phyloP scores from a whole-genome alignment of 2,797 vertebrate genomes.

The Clarias platycephalus region DNA sequence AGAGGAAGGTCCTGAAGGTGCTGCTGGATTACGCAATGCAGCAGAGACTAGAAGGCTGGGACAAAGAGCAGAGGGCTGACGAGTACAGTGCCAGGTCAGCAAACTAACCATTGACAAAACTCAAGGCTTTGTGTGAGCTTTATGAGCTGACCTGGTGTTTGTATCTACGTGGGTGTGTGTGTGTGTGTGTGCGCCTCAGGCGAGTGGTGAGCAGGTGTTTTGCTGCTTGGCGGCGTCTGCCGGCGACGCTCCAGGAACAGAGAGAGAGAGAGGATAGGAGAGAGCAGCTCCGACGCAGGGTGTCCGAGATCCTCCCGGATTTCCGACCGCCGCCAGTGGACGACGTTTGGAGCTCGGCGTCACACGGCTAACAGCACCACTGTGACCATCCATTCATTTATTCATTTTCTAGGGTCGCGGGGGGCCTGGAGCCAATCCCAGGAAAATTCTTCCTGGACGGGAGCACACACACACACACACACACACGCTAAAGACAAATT shows the following conservation, averaged over 20 bases:
- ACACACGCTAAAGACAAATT: too few relatives aligned
- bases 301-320: conserved; percentile 86
- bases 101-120: too few relatives aligned
- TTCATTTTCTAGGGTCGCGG: too few relatives aligned
- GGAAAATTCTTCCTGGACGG: too few relatives aligned
- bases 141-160: conserved; percentile 30
- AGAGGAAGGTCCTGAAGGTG: conserved; percentile 73
- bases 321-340: conserved; percentile 68
- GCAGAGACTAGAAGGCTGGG: conserved; percentile 69
- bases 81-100: conserved; percentile 79
- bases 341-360: conserved; percentile 28
- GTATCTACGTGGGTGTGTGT: not conserved
- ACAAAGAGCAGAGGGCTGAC: conserved; percentile 70
- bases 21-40: conserved; percentile 74
- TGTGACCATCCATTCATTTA: not conserved
- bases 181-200: conserved; percentile 67
- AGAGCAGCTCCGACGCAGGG: conserved; percentile 80
- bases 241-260: conserved; percentile 73
- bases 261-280: conserved; percentile 77
- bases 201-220: conserved; percentile 69
- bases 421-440: too few relatives aligned
- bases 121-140: not conserved
- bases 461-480: too few relatives aligned
- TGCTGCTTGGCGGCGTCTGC: conserved; percentile 79
- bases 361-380: conserved; percentile 4